Evolutionary conservation across 2,888 invertebrate genomes (phyloP), one percentile per base, ranked within the genome.

Genomic region (Elysia crispata): DNA sequence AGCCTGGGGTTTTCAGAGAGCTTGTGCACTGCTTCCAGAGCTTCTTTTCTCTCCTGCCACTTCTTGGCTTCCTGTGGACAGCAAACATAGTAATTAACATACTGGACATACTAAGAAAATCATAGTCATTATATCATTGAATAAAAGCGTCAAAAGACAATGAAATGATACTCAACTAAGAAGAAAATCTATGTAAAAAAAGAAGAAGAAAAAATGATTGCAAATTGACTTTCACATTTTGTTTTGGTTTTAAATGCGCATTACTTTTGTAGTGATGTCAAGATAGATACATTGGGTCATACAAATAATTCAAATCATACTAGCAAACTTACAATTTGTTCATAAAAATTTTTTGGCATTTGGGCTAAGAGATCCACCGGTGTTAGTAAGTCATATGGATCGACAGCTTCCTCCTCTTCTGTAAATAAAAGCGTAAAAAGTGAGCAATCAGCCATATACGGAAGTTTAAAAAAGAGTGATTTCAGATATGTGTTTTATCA

Each of bases 41-140:
- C 96, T 90, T 98, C 98, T 90, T 98, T 98, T 41, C 99, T 94
- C 80, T 98, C 97, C 90, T 97, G 97, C 99, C 98, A 99, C 90
- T 97, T 98, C 92, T 97, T 98, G 0, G 96, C 96, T 88, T 99
- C 92, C 91, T 92, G 66, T 57, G 23, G 76, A 49, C 50, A 70
- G 18, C 62, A 28, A 70, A 18, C 20, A 20, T 8, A 75, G 5
- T 41, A 3, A 41, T 3, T 41, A 41, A 6, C 41, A 41, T 11
- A 41, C 5, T 3, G 11, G 41, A 11, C 41, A 41, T 41, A 11
- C 11, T 41, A 6, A 11, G 3, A 11, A 6, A 41, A 41, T 5
- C 20, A 23, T 11, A 11, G 3, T 41, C 11, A 6, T 41, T 41
- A 6, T 6, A 41, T 41, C 41, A 41, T 41, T 41, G 11, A 41